phyloP scores from a whole-genome alignment of 2,113 vertebrate species.

The Tursiops truncatus region DNA sequence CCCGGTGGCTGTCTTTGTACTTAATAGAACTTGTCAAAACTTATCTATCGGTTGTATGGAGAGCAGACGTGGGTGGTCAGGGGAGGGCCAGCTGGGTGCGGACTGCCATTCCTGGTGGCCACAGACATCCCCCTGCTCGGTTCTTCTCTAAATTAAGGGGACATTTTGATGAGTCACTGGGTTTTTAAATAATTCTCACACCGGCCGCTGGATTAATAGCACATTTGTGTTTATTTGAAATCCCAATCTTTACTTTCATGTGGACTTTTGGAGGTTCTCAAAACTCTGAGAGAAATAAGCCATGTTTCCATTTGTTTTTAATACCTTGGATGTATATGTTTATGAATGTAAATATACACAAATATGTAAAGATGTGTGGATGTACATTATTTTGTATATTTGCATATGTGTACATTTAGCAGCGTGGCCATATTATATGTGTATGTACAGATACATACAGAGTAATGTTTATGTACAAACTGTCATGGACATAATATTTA shows the following conservation, averaged over 20 bases:
- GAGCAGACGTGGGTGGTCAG: constrained; percentile 86
- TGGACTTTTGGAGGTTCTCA: constrained; percentile 79
- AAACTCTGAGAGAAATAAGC: constrained; percentile 70
- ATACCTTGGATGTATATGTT: not conserved
- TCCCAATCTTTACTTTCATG: constrained; percentile 75
- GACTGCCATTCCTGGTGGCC: constrained; percentile 79
- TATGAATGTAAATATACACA: not conserved
- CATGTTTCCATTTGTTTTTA: constrained; percentile 60
- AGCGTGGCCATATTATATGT: fast-evolving
- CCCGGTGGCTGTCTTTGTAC: constrained; percentile 87
- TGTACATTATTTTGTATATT: not conserved
- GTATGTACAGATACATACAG: fast-evolving
- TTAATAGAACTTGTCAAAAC: constrained; percentile 91
- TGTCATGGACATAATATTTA: too few species aligned
- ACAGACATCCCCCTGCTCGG: constrained; percentile 65
- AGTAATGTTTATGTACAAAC: not conserved
- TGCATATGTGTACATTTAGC: not conserved
- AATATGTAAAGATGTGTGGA: not conserved
- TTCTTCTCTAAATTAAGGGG: constrained; percentile 73
- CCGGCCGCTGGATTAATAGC: constrained; percentile 68
- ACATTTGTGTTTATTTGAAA: constrained; percentile 81
- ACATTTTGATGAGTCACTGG: constrained; percentile 81
- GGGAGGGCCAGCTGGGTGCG: constrained; percentile 76
- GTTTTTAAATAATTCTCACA: constrained; percentile 82
- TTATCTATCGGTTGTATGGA: constrained; percentile 86